phyloP scores from a whole-genome alignment of 2,797 vertebrate genomes.

The Pipistrellus kuhlii region DNA sequence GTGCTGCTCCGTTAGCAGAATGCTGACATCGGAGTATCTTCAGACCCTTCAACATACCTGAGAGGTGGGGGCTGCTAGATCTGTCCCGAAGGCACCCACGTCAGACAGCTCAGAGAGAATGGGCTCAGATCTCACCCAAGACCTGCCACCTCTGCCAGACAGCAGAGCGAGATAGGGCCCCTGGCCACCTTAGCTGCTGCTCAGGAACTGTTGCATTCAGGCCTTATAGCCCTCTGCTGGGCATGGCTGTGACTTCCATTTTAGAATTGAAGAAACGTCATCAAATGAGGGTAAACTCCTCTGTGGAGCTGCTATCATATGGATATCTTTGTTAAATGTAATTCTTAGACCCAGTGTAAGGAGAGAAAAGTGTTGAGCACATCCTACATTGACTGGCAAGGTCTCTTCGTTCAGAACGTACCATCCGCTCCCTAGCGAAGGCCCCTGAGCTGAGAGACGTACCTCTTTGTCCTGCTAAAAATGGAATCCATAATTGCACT shows the following conservation, averaged over 20 bases:
- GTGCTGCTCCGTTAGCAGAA: neutral
- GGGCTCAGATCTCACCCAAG: neutral
- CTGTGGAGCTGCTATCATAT: neutral
- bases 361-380: neutral
- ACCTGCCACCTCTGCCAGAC: neutral
- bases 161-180: rapidly evolving
- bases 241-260: neutral
- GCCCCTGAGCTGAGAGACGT: slow-evolving; percentile 55
- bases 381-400: neutral
- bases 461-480: slow-evolving; percentile 75
- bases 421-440: slow-evolving; percentile 60
- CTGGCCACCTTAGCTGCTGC: neutral
- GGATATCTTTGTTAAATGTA: neutral
- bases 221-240: neutral
- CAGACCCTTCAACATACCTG: neutral
- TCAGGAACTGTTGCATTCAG: neutral
- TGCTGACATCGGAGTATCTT: neutral
- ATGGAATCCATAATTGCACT: slow-evolving; percentile 77
- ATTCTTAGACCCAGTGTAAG: neutral
- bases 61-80: neutral
- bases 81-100: neutral
- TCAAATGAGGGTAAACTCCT: neutral
- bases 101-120: neutral
- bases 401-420: slow-evolving; percentile 61
- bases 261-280: neutral